These are phyloP conservation scores for Carassius gibelio DNA, from an alignment of 2,113 vertebrate species.

Conservation along the genomic window DNA sequence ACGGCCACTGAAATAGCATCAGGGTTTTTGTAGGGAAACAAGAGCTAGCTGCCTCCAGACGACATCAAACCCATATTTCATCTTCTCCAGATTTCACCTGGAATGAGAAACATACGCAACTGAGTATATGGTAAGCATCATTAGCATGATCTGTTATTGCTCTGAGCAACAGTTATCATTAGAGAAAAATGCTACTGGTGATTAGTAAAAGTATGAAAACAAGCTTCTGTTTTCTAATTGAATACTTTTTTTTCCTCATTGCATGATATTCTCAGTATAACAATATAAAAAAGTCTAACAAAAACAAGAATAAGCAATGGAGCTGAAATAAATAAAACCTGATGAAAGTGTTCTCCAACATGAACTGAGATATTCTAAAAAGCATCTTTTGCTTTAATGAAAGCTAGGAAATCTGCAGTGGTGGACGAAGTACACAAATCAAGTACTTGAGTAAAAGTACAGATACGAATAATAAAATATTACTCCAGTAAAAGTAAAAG, in stretches of 20 bases:
- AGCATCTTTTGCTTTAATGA: too few species aligned
- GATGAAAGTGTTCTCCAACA: not conserved
- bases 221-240: not conserved
- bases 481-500: too few species aligned
- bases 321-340: not conserved
- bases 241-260: not conserved
- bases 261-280: not conserved
- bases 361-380: not conserved
- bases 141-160: not conserved
- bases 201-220: not conserved
- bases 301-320: not conserved
- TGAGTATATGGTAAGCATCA: not conserved
- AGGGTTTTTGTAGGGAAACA: not conserved
- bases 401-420: too few species aligned
- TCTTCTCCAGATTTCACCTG: not conserved
- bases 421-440: too few species aligned
- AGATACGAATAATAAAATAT: too few species aligned
- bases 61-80: slow-evolving; percentile 2
- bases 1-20: slow-evolving; percentile 36
- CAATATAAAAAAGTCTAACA: not conserved
- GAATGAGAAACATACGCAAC: not conserved
- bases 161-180: slow-evolving; percentile 6
- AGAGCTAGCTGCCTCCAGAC: slow-evolving; percentile 11
- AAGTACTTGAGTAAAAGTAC: too few species aligned
- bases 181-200: not conserved